Percentiles rank a stretch among this genome's conserved stretches.
phyloP scores from a whole-genome alignment of 2,888 invertebrate species.

The Agapostemon virescens region DNA sequence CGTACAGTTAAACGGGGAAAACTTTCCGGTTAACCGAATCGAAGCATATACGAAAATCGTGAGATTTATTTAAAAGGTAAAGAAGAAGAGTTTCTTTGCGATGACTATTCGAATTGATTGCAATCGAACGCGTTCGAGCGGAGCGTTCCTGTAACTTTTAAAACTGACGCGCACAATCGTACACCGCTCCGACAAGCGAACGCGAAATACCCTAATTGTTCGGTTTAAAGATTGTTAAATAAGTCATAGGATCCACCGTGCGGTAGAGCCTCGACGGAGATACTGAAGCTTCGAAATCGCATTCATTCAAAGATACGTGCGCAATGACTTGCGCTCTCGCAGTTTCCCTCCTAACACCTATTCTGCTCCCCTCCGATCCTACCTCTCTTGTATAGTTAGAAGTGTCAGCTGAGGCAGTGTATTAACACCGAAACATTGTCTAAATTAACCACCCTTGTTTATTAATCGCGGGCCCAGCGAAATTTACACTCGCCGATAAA shows the following conservation, averaged over 20 bases:
- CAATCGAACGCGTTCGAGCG: neutral
- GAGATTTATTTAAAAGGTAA: neutral
- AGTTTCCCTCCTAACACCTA: neutral
- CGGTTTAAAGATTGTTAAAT: neutral
- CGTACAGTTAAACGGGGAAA: neutral
- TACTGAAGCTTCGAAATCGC: constrained; percentile 71
- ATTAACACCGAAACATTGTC: neutral
- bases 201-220: neutral
- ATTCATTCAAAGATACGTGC: constrained; percentile 73
- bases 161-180: constrained; percentile 1
- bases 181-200: neutral
- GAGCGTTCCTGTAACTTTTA: neutral
- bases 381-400: constrained; percentile 23
- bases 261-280: constrained; percentile 58
- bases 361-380: neutral
- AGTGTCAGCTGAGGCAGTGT: constrained; percentile 34
- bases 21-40: neutral
- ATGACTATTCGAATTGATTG: neutral
- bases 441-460: neutral
- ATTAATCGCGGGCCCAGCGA: neutral
- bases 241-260: neutral
- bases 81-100: neutral
- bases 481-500: neutral
- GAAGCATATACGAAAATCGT: neutral
- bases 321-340: constrained; percentile 58